A percentile compares a stretch with the other conserved stretches of the same genome.
Evolutionary conservation across 37 sponge, comb jelly and placozoan species (phyloP).

Genomic region (Cladorhizidae sp.): DNA sequence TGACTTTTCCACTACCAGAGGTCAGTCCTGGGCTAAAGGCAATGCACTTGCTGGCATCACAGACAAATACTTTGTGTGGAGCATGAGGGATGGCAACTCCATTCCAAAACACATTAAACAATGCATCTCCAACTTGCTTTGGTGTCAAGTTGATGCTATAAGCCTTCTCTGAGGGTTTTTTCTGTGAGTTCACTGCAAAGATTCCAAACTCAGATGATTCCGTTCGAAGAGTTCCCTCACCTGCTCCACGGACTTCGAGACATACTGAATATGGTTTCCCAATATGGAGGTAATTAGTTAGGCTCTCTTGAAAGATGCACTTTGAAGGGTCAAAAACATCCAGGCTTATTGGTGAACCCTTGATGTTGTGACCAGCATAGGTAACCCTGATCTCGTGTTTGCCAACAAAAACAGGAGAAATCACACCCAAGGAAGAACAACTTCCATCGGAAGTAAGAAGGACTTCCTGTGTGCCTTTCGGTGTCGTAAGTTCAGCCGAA

Average conservation of each 20-base stretch:
- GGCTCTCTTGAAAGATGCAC: constrained; percentile 41
- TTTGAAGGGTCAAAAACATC: constrained; percentile 60
- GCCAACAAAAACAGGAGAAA: constrained; percentile 66
- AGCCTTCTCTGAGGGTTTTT: neutral
- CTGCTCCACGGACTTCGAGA: constrained; percentile 70
- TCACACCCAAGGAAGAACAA: constrained; percentile 33
- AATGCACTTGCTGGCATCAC: constrained; percentile 75
- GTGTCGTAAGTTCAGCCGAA: constrained; percentile 37
- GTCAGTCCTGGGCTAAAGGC: constrained; percentile 62
- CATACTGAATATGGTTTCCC: constrained; percentile 38
- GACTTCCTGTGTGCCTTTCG: constrained; percentile 42
- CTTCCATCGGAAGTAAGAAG: constrained; percentile 9
- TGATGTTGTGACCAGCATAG: constrained; percentile 82
- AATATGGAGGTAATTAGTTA: constrained; percentile 50
- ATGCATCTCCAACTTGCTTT: constrained; percentile 31
- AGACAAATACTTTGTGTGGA: constrained; percentile 67
- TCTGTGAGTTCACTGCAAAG: neutral
- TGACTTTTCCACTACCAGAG: constrained; percentile 41
- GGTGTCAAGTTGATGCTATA: constrained; percentile 27
- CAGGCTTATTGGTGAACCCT: constrained; percentile 73
- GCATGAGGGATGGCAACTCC: constrained; percentile 14
- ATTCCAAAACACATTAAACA: constrained; percentile 35
- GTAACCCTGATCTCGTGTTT: constrained; percentile 69
- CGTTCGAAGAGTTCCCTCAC: constrained; percentile 47
- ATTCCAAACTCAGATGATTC: constrained; percentile 22